phyloP scores from a whole-genome alignment of 1,140 invertebrate genomes.

The Leptopilina boulardi region DNA sequence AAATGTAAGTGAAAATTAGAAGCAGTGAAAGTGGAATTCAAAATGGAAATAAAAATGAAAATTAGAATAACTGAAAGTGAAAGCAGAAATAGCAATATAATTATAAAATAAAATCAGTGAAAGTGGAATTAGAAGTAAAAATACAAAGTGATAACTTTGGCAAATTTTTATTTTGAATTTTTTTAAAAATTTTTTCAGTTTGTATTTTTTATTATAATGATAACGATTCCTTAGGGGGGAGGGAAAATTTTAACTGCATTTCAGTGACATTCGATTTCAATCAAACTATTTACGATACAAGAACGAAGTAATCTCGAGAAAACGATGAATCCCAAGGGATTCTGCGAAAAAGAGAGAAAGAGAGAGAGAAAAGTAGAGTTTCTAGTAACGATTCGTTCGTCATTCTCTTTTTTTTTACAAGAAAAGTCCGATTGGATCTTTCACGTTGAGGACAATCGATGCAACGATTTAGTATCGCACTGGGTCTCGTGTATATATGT shows the following conservation, averaged over 20 bases:
- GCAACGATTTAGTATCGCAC: slow-evolving; percentile 8
- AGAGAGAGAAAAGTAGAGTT: background rate
- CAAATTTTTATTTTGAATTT: too few species aligned
- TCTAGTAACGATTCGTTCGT: slow-evolving; percentile 1
- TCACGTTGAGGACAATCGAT: slow-evolving; percentile 9
- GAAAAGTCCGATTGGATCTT: slow-evolving; percentile 16
- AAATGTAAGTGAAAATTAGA: too few species aligned
- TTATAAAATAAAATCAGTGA: too few species aligned
- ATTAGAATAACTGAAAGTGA: too few species aligned
- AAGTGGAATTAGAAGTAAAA: too few species aligned
- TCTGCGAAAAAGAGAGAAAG: background rate
- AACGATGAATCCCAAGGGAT: slow-evolving; percentile 1
- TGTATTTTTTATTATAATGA: too few species aligned
- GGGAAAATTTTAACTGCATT: background rate
- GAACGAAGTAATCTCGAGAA: background rate
- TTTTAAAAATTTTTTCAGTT: too few species aligned
- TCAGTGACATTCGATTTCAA: background rate
- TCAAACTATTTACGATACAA: background rate
- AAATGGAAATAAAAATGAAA: too few species aligned
- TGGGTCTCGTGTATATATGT: slow-evolving; percentile 13
- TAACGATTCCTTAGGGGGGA: too few species aligned
- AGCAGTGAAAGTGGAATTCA: too few species aligned
- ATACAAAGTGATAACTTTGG: too few species aligned
- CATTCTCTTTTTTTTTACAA: background rate
- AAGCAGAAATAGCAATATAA: too few species aligned